These are phyloP conservation scores for Drosophila azteca DNA, from an alignment of 1,140 invertebrate genomes.

Conservation along the genomic window DNA sequence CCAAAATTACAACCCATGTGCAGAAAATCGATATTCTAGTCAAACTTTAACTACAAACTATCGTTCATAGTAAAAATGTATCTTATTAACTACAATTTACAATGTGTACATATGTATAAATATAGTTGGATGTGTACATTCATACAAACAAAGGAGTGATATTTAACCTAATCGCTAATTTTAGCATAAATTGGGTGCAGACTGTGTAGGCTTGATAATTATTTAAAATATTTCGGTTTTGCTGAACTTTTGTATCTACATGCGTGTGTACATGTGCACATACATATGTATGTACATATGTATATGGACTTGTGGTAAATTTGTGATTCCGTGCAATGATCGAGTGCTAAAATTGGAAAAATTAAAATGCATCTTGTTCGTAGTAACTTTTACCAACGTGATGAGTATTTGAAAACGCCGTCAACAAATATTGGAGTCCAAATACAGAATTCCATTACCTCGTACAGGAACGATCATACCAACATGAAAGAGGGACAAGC, in stretches of 20 bases:
- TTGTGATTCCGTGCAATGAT: slow-evolving; percentile 85
- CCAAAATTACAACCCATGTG: slow-evolving; percentile 54
- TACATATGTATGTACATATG: background rate
- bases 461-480: slow-evolving; percentile 49
- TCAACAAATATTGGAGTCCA: slow-evolving; percentile 87
- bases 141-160: too few species aligned
- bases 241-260: background rate
- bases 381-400: slow-evolving; percentile 92
- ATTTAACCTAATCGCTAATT: too few species aligned
- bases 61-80: too few species aligned
- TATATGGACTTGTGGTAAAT: background rate
- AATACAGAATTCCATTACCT: slow-evolving; percentile 84
- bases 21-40: slow-evolving; percentile 64
- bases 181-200: slow-evolving; percentile 2
- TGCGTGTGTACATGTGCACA: background rate
- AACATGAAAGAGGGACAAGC: slow-evolving; percentile 41
- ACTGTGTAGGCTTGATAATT: background rate
- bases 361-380: slow-evolving; percentile 93
- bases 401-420: slow-evolving; percentile 87
- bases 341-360: slow-evolving; percentile 89
- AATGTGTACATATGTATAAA: too few species aligned
- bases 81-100: too few species aligned
- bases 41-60: slow-evolving; percentile 21
- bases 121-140: too few species aligned
- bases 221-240: background rate